Evolutionary conservation across 2,113 vertebrate genomes (phyloP).

Genomic region (Ceuthmochares aereus): DNA sequence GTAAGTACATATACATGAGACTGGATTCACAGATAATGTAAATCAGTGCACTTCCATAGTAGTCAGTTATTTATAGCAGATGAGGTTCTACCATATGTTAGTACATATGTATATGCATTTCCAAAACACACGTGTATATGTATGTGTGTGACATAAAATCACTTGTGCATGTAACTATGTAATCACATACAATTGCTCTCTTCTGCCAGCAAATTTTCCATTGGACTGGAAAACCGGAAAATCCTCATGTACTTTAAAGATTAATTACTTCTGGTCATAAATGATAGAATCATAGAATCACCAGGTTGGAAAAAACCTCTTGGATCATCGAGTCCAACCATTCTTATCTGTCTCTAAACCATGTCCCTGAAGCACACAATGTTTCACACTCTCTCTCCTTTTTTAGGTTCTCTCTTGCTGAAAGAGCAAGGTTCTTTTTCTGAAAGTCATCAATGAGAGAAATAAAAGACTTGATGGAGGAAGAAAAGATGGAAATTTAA

Average conservation of each 20-base stretch:
- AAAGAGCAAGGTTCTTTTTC: background rate
- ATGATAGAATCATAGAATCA: too few relatives aligned
- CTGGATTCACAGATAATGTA: background rate
- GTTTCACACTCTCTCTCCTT: background rate
- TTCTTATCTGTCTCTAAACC: too few relatives aligned
- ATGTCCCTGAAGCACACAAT: background rate
- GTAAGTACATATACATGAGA: background rate
- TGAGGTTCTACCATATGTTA: background rate
- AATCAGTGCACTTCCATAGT: background rate
- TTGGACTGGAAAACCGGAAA: background rate
- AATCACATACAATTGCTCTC: background rate
- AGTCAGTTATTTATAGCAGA: background rate
- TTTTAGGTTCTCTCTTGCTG: background rate
- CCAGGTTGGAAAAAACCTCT: too few relatives aligned
- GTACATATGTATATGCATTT: background rate
- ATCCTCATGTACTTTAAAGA: background rate
- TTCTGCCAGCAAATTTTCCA: background rate
- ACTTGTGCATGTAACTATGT: background rate
- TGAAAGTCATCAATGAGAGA: background rate
- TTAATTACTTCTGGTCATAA: slow-evolving; percentile 19
- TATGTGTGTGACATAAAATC: background rate
- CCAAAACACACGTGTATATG: background rate
- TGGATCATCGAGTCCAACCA: too few relatives aligned
- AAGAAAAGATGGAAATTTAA: background rate
- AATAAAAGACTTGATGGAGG: background rate